Evolutionary conservation across 1,140 invertebrate species (phyloP).

Genomic region (Polypedilum pembai): DNA sequence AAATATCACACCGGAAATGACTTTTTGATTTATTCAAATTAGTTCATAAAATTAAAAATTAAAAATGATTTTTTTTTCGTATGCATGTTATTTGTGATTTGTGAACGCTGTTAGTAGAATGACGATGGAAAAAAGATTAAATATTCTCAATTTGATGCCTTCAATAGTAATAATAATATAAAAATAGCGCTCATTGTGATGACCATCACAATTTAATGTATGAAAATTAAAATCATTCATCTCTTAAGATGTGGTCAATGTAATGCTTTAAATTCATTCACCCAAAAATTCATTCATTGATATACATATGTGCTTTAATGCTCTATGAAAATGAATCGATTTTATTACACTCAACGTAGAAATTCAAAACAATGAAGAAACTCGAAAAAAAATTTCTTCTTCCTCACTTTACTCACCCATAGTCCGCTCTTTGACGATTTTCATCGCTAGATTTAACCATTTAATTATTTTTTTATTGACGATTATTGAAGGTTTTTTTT

Average conservation of each 20-base stretch:
- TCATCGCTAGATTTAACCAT: constrained; percentile 1
- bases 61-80: neutral
- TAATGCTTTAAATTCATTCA: neutral
- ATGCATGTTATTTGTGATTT: neutral
- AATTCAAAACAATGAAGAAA: neutral
- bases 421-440: constrained; percentile 14
- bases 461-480: constrained; percentile 24
- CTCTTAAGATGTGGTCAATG: neutral
- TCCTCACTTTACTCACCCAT: neutral
- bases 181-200: neutral
- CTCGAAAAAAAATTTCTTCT: neutral
- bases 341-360: too few relatives aligned
- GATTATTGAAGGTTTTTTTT: neutral
- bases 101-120: neutral
- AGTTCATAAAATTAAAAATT: constrained; percentile 22
- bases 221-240: neutral
- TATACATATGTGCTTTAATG: too few relatives aligned
- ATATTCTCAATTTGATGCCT: too few relatives aligned
- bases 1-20: constrained; percentile 25
- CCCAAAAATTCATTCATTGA: neutral
- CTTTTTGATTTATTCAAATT: constrained; percentile 27
- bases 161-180: neutral
- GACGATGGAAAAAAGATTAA: neutral
- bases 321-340: neutral
- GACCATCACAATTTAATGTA: neutral